Base-by-base conservation (phyloP, 2,888 invertebrate species). In the Callimorpha dominula region DNA sequence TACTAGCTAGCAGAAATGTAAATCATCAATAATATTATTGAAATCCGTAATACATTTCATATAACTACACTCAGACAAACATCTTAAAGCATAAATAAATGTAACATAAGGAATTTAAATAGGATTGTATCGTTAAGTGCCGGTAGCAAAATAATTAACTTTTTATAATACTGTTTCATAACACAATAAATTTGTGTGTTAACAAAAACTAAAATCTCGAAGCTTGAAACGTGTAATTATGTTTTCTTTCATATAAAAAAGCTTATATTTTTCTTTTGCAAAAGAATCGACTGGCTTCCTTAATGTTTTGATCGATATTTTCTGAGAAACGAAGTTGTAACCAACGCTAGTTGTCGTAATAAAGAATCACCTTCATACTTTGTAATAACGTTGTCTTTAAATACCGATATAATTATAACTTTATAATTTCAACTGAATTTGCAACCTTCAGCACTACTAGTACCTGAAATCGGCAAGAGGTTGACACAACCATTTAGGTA, bases 91-190 rank as follows among this genome's bases (percentile, higher is more conserved):
- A 78, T 77, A 75, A 75, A 75, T 66, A 74, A 74, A 73, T 66
- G 40, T 72, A 73, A 71, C 68, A 67, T 76, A 71, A 70, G 80
- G 60, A 60, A 68, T 68, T 68, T 68, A 11, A 57, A 68, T 68
- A 68, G 60, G 15, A 60, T 69, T 49, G 68, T 52, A 72, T 76
- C 67, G 40, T 72, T 71, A 65, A 73, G 76, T 66, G 70, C 76
- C 82, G 72, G 83, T 84, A 84, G 83, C 83, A 64, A 76, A 78
- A 76, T 81, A 78, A 85, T 84, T 85, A 81, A 78, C 71, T 85
- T 83, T 83, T 84, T 84, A 68, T 76, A 73, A 64, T 60, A 15
- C 62, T 77, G 75, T 78, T 78, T 77, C 50, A 71, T 85, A 78
- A 81, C 76, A 76, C 74, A 81, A 85, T 84, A 66, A 84, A 79